Percentiles rank a stretch among this genome's conserved stretches.
Conservation (phyloP, 2,113 vertebrate species). For the Malurus melanocephalus region DNA sequence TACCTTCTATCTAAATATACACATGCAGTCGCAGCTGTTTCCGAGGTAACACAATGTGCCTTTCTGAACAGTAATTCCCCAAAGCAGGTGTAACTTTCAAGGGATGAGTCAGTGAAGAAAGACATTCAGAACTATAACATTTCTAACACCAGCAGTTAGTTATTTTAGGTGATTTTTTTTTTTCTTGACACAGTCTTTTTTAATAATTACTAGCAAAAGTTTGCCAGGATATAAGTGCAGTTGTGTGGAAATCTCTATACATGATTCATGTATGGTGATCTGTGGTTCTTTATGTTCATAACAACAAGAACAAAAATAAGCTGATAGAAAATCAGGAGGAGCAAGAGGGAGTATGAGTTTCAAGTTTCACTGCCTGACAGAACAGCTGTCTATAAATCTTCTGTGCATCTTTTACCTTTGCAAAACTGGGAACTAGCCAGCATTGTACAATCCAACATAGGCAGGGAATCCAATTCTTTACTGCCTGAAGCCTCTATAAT, state of each 20-base stretch:
- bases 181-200: not conserved
- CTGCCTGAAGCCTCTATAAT: not conserved
- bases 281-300: not conserved
- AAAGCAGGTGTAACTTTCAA: slow-evolving; percentile 47
- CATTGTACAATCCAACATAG: not conserved
- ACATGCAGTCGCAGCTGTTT: slow-evolving; percentile 34
- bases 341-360: not conserved
- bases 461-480: not conserved
- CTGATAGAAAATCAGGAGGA: not conserved
- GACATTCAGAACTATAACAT: not conserved
- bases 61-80: slow-evolving; percentile 35
- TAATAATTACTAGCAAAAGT: not conserved
- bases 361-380: not conserved
- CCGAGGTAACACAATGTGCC: slow-evolving; percentile 36
- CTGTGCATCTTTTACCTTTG: not conserved
- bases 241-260: not conserved
- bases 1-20: slow-evolving; percentile 50
- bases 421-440: not conserved
- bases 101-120: slow-evolving; percentile 23
- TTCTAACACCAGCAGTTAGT: not conserved
- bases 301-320: not conserved
- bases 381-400: not conserved
- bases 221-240: not conserved
- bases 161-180: slow-evolving; percentile 8
- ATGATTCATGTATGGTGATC: not conserved